Conservation (phyloP, 2,797 vertebrate genomes). For the Nannoperca australis region DNA sequence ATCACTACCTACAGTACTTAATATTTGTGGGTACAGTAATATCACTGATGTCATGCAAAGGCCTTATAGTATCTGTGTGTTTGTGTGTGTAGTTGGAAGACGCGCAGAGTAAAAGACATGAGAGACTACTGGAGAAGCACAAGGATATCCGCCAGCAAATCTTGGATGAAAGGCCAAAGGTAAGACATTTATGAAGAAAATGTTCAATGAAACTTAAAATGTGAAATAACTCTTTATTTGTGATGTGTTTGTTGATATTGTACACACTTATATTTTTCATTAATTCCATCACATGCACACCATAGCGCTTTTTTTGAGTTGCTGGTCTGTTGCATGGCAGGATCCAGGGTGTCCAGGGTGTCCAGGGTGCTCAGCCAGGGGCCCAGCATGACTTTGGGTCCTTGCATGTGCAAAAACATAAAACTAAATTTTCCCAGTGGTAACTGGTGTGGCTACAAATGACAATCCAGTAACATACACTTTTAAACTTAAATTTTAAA, state of each 20-base stretch:
- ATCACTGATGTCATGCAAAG: not conserved
- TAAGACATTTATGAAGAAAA: slow-evolving; percentile 71
- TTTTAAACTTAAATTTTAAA: not conserved
- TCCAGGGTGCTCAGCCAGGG: not conserved
- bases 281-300: slow-evolving; percentile 3
- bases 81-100: slow-evolving; percentile 91
- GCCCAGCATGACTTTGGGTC: not conserved
- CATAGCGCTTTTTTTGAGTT: not conserved
- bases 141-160: slow-evolving; percentile 97
- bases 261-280: slow-evolving; percentile 1
- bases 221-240: not conserved
- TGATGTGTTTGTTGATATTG: not conserved
- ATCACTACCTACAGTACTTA: not conserved
- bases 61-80: slow-evolving; percentile 14
- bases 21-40: not conserved
- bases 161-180: slow-evolving; percentile 96
- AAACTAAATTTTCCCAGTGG: not conserved
- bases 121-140: slow-evolving; percentile 94
- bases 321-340: not conserved
- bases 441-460: not conserved
- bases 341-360: not conserved
- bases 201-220: not conserved
- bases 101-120: slow-evolving; percentile 95
- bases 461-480: not conserved
- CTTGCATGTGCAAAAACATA: not conserved